These are phyloP conservation scores for Isotomurus palustris DNA, from an alignment of 2,888 invertebrate species.

Conservation along the genomic window DNA sequence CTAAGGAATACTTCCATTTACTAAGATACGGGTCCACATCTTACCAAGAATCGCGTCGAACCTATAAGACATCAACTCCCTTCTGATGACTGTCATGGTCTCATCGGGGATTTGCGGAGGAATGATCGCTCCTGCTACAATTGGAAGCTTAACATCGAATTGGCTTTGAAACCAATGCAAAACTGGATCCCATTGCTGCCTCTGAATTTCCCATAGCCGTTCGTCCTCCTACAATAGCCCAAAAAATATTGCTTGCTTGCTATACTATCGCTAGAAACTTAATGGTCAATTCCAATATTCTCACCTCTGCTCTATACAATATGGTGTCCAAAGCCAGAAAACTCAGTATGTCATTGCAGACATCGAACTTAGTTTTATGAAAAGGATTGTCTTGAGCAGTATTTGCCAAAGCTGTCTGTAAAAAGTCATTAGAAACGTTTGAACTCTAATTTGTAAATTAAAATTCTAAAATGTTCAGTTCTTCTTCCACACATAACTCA, in stretches of 20 bases:
- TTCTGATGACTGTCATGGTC: constrained; percentile 65
- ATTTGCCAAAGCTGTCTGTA: constrained; percentile 79
- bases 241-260: background rate
- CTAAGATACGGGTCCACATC: constrained; percentile 24
- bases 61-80: constrained; percentile 75
- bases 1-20: background rate
- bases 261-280: background rate
- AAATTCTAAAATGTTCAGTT: background rate
- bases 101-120: constrained; percentile 62
- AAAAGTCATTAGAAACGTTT: background rate
- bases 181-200: constrained; percentile 81
- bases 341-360: constrained; percentile 72
- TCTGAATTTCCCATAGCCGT: constrained; percentile 70
- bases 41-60: constrained; percentile 77
- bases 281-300: constrained; percentile 10
- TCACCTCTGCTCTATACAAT: constrained; percentile 63
- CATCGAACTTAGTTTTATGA: constrained; percentile 66
- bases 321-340: constrained; percentile 78
- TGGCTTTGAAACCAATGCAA: constrained; percentile 83
- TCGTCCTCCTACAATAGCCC: constrained; percentile 61
- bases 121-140: constrained; percentile 64
- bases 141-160: constrained; percentile 60
- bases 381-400: constrained; percentile 91
- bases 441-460: background rate
- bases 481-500: constrained; percentile 51